Evolutionary conservation across 2,888 invertebrate species (phyloP).

Genomic region (Xylota sylvarum): DNA sequence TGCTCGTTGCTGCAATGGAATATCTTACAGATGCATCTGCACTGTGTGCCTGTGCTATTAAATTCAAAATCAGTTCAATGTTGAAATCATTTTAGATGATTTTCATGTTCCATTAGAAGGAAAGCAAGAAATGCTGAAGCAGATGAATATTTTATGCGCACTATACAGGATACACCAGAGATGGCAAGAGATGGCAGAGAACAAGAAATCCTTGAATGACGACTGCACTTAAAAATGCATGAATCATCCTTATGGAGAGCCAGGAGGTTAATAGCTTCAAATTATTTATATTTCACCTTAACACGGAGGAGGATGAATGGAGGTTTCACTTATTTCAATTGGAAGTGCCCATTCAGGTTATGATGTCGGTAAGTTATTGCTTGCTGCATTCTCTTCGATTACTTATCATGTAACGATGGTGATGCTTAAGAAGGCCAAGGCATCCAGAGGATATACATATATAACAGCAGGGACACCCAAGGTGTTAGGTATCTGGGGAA

Average conservation of each 20-base stretch:
- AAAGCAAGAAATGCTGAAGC: constrained; percentile 5
- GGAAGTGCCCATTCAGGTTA: neutral
- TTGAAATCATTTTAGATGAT: constrained; percentile 36
- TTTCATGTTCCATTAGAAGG: constrained; percentile 20
- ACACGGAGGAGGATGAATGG: neutral
- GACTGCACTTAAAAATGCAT: constrained; percentile 20
- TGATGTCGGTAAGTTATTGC: too few species aligned
- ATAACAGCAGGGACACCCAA: too few species aligned
- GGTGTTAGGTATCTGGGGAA: too few species aligned
- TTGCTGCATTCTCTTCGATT: too few species aligned
- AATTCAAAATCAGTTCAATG: constrained; percentile 50
- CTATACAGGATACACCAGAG: neutral
- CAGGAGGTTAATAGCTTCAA: neutral
- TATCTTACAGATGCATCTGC: constrained; percentile 18
- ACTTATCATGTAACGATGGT: too few species aligned
- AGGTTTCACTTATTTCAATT: neutral
- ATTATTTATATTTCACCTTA: neutral
- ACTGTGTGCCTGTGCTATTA: constrained; percentile 17
- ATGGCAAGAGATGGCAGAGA: too few species aligned
- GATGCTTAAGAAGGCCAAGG: too few species aligned
- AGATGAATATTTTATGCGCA: constrained; percentile 46
- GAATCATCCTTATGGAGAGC: neutral
- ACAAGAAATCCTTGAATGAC: constrained; percentile 17
- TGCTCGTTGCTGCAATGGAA: neutral
- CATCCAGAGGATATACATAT: too few species aligned